A percentile compares a stretch with the other conserved stretches of the same genome.
Conservation (phyloP, 2,888 invertebrate species). For the Polylopha cassiicola region DNA sequence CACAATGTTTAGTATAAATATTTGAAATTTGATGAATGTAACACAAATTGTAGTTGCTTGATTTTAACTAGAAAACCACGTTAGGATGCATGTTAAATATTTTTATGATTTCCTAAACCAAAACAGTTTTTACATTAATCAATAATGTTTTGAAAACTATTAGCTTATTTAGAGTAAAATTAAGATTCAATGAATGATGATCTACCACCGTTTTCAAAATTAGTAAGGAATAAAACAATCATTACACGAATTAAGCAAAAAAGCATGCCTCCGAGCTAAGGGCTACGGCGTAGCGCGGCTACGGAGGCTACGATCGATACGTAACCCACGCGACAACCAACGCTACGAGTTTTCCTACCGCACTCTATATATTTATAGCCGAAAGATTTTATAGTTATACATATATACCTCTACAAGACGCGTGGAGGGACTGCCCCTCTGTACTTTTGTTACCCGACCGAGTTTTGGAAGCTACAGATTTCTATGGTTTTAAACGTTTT, state of each 20-base stretch:
- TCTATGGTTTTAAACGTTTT: background rate
- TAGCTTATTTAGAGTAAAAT: no score
- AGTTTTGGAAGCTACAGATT: slow-evolving; percentile 10
- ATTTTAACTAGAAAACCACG: no score
- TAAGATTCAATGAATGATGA: no score
- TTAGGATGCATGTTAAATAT: no score
- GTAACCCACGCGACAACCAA: slow-evolving; percentile 61
- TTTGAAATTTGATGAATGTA: no score
- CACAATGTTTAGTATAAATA: no score
- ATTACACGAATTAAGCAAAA: slow-evolving; percentile 44
- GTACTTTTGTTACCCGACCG: slow-evolving; percentile 10
- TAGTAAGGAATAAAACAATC: no score
- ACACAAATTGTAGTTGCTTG: no score
- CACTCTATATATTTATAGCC: slow-evolving; percentile 33
- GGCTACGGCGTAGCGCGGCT: slow-evolving; percentile 52
- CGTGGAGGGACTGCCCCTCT: slow-evolving; percentile 15
- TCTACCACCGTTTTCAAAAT: no score
- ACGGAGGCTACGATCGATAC: slow-evolving; percentile 63
- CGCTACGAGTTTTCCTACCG: slow-evolving; percentile 55
- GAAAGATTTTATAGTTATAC: slow-evolving; percentile 19
- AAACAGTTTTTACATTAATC: no score
- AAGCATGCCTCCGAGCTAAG: slow-evolving; percentile 44
- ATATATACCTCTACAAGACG: slow-evolving; percentile 9
- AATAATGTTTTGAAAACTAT: no score
- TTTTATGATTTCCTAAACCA: no score